Evolutionary conservation across 2,797 vertebrate species (phyloP).

Genomic region (Epinephelus awoara): DNA sequence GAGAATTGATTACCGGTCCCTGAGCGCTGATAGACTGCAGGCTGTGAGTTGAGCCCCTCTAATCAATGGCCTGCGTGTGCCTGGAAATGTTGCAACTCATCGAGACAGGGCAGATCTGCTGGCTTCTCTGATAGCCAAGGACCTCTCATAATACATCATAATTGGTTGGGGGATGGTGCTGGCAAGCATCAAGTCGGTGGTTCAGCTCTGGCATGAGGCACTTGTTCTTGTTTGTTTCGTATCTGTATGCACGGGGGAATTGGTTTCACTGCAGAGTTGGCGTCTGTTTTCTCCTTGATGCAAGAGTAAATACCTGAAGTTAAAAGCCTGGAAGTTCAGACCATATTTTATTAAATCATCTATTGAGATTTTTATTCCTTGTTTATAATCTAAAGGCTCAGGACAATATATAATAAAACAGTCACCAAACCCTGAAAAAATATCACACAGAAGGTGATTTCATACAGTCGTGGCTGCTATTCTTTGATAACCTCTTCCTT

Average conservation of each 20-base stretch:
- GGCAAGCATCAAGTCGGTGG: slow-evolving; percentile 58
- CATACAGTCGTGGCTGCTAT: slow-evolving; percentile 8
- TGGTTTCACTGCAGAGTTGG: slow-evolving; percentile 29
- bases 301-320: slow-evolving; percentile 36
- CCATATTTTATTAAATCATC: slow-evolving; percentile 1
- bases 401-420: too few species aligned
- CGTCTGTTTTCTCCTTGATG: slow-evolving; percentile 31
- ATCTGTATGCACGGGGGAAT: slow-evolving; percentile 24
- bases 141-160: slow-evolving; percentile 64
- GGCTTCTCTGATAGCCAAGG: slow-evolving; percentile 62
- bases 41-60: slow-evolving; percentile 70
- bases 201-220: slow-evolving; percentile 63
- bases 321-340: slow-evolving; percentile 2
- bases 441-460: background rate
- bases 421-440: background rate
- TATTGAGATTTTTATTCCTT: background rate
- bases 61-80: slow-evolving; percentile 82
- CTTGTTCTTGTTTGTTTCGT: slow-evolving; percentile 20
- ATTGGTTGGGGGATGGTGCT: slow-evolving; percentile 62
- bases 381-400: too few species aligned
- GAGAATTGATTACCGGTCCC: slow-evolving; percentile 88
- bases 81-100: slow-evolving; percentile 80
- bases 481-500: slow-evolving; percentile 11
- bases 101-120: slow-evolving; percentile 65
- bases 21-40: slow-evolving; percentile 82